A percentile compares a stretch with the other conserved stretches of the same genome.
phyloP scores from a whole-genome alignment of 2,888 invertebrate genomes.

The Serrognathus titanus region DNA sequence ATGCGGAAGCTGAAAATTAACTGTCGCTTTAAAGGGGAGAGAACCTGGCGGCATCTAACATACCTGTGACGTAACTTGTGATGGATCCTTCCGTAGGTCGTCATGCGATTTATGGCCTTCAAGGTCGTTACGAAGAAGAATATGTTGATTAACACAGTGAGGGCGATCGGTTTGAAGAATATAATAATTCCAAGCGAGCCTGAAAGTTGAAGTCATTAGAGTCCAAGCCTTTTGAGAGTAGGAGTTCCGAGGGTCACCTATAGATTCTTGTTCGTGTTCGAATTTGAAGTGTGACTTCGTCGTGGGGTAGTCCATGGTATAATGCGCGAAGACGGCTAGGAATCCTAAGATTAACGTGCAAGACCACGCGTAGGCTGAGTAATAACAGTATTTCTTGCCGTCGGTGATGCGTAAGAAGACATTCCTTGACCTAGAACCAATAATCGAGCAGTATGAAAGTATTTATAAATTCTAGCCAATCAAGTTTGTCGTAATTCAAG shows the following conservation, averaged over 20 bases:
- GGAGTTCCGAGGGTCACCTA: slow-evolving; percentile 53
- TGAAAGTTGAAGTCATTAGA: slow-evolving; percentile 40
- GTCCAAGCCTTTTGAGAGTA: not conserved
- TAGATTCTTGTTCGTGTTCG: slow-evolving; percentile 66
- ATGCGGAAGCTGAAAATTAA: slow-evolving; percentile 67
- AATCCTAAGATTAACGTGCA: slow-evolving; percentile 67
- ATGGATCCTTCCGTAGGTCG: slow-evolving; percentile 81
- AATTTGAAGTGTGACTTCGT: slow-evolving; percentile 54
- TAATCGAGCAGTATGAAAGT: too few relatives aligned
- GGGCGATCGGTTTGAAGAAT: slow-evolving; percentile 78
- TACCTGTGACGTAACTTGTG: slow-evolving; percentile 83
- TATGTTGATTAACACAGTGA: slow-evolving; percentile 72
- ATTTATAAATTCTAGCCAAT: too few relatives aligned
- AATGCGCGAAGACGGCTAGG: slow-evolving; percentile 78
- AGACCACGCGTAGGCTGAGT: slow-evolving; percentile 78
- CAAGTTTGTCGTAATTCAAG: too few relatives aligned
- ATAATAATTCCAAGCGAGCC: slow-evolving; percentile 80
- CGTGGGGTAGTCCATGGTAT: slow-evolving; percentile 67
- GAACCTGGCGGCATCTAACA: slow-evolving; percentile 23
- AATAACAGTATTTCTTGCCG: slow-evolving; percentile 82
- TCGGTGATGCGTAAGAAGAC: slow-evolving; percentile 82
- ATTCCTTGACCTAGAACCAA: slow-evolving; percentile 66
- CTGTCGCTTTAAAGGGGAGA: slow-evolving; percentile 31
- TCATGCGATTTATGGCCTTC: slow-evolving; percentile 74
- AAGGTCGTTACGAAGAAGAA: slow-evolving; percentile 79